Percentiles rank a stretch among this genome's conserved stretches.
Evolutionary conservation across 92 coral and sea anemone species (phyloP).

Genomic region (Palythoa grandis): DNA sequence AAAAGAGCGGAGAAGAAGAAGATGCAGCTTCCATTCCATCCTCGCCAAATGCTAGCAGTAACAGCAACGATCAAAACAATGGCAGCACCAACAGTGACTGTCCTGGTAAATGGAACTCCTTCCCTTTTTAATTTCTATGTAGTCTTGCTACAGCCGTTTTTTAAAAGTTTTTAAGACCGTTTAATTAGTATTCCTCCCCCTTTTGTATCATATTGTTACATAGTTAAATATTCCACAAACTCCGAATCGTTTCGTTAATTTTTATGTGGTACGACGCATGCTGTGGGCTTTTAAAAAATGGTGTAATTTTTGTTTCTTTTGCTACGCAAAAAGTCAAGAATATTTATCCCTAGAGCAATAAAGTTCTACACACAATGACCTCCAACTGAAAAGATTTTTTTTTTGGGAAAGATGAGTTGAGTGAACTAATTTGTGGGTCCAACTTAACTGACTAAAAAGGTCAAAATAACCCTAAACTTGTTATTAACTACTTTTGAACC

Average conservation of each 20-base stretch:
- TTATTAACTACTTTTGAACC: background rate
- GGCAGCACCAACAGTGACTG: background rate
- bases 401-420: background rate
- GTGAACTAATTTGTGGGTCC: background rate
- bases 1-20: slow-evolving; percentile 50
- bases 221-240: slow-evolving; percentile 22
- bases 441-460: background rate
- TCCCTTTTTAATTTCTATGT: background rate
- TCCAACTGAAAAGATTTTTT: slow-evolving; percentile 1
- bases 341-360: background rate
- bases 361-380: slow-evolving; percentile 2
- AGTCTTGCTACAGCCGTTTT: background rate
- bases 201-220: slow-evolving; percentile 34
- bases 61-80: slow-evolving; percentile 42
- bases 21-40: slow-evolving; percentile 60
- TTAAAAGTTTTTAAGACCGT: background rate
- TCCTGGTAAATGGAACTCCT: slow-evolving; percentile 7
- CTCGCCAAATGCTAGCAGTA: slow-evolving; percentile 62
- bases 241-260: background rate
- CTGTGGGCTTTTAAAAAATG: background rate
- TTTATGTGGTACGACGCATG: background rate
- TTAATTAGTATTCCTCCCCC: background rate
- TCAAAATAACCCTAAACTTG: background rate
- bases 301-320: background rate
- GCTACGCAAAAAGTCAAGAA: background rate